These are phyloP conservation scores for Nycticorax nycticorax DNA, from an alignment of 2,113 vertebrate genomes.

Conservation along the genomic window DNA sequence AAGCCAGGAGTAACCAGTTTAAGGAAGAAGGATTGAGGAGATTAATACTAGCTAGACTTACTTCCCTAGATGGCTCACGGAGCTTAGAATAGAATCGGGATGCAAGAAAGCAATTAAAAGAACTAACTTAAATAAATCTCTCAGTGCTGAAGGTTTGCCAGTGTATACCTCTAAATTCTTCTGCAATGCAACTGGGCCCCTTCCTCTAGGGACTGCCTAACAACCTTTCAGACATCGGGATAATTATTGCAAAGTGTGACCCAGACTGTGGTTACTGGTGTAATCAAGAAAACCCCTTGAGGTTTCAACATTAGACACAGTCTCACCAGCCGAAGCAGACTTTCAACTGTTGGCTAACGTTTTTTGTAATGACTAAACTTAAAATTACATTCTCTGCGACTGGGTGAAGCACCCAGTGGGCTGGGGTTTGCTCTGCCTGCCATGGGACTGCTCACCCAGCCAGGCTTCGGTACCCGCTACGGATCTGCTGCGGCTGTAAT, in stretches of 20 bases:
- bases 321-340: neutral
- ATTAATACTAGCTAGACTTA: neutral
- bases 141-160: slow-evolving; percentile 42
- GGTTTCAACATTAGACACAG: neutral
- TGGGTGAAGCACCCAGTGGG: rapidly evolving
- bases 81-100: slow-evolving; percentile 27
- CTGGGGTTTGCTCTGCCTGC: rapidly evolving
- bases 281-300: neutral
- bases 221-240: slow-evolving; percentile 36
- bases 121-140: slow-evolving; percentile 46
- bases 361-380: neutral
- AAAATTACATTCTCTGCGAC: neutral
- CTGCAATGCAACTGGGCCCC: neutral
- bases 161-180: slow-evolving; percentile 16
- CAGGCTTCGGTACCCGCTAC: rapidly evolving
- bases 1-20: slow-evolving; percentile 14
- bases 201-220: slow-evolving; percentile 34
- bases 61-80: slow-evolving; percentile 39
- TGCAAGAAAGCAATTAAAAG: slow-evolving; percentile 59
- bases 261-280: slow-evolving; percentile 48
- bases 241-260: slow-evolving; percentile 58
- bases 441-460: neutral
- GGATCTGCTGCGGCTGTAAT: neutral
- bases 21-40: slow-evolving; percentile 16
- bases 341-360: neutral